Evolutionary conservation across 2,113 vertebrate species (phyloP).

Genomic region (Geothlypis trichas): DNA sequence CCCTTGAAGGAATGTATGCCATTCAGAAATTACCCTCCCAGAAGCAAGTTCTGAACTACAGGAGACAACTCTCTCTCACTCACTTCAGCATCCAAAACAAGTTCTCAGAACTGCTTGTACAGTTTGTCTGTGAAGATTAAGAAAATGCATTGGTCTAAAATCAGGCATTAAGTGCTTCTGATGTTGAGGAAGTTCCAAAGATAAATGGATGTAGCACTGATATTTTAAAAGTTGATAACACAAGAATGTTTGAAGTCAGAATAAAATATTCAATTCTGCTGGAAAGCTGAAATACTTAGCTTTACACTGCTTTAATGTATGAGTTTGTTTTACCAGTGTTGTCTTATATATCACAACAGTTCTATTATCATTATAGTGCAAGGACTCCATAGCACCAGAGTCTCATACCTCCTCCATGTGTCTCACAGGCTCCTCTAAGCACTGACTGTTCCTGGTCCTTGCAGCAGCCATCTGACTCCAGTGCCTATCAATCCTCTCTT

Average conservation of each 20-base stretch:
- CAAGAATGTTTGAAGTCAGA: not conserved
- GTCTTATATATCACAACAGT: too few species aligned
- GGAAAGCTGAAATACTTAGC: not conserved
- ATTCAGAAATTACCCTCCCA: not conserved
- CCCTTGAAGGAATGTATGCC: not conserved
- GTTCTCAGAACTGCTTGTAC: not conserved
- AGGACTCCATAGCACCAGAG: too few species aligned
- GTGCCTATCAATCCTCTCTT: too few species aligned
- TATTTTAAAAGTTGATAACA: not conserved
- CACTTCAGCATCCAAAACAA: not conserved
- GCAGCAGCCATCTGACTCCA: too few species aligned
- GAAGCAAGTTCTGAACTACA: not conserved
- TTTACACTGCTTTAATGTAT: not conserved
- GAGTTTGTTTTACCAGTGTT: not conserved
- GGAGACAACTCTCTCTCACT: not conserved
- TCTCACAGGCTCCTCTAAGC: too few species aligned
- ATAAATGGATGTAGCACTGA: not conserved
- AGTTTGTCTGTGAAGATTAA: not conserved
- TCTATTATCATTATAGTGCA: too few species aligned
- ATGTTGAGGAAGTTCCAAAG: not conserved
- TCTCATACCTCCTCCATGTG: too few species aligned
- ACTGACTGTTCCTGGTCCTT: too few species aligned
- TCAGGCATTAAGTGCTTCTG: not conserved
- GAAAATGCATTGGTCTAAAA: not conserved
- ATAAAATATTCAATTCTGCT: not conserved